Percentiles rank a stretch among this genome's conserved stretches.
Conservation (phyloP, 2,888 invertebrate genomes). For the Heliconius aoede region DNA sequence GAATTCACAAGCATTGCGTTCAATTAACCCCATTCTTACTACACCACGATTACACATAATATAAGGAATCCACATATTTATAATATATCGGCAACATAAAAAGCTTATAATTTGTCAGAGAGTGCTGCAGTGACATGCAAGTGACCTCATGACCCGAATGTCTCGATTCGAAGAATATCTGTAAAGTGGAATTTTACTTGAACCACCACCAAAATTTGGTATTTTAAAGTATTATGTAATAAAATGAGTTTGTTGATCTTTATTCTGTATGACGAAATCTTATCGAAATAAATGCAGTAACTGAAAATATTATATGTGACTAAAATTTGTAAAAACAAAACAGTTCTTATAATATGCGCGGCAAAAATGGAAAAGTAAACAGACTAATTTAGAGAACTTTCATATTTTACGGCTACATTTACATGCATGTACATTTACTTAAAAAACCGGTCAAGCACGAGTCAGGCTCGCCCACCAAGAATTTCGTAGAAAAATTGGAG, state of each 20-base stretch:
- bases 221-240: conserved; percentile 15
- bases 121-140: conserved; percentile 46
- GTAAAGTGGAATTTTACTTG: conserved; percentile 23
- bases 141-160: conserved; percentile 47
- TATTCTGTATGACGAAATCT: neutral
- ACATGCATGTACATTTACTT: no score
- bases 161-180: conserved; percentile 41
- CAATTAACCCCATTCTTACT: neutral
- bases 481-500: no score
- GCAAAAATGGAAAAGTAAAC: neutral
- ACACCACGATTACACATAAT: conserved; percentile 30
- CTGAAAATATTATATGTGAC: neutral
- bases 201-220: conserved; percentile 41
- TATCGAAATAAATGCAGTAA: neutral
- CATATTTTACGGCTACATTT: no score
- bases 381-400: no score
- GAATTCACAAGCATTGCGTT: neutral
- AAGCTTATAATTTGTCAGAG: conserved; percentile 44
- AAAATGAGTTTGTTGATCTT: conserved; percentile 1
- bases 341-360: no score
- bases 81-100: conserved; percentile 40
- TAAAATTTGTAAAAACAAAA: no score
- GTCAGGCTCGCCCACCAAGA: no score
- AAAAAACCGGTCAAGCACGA: no score
- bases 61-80: conserved; percentile 40